Conservation (phyloP, 2,113 vertebrate species). For the Motacilla tschutschensis region DNA sequence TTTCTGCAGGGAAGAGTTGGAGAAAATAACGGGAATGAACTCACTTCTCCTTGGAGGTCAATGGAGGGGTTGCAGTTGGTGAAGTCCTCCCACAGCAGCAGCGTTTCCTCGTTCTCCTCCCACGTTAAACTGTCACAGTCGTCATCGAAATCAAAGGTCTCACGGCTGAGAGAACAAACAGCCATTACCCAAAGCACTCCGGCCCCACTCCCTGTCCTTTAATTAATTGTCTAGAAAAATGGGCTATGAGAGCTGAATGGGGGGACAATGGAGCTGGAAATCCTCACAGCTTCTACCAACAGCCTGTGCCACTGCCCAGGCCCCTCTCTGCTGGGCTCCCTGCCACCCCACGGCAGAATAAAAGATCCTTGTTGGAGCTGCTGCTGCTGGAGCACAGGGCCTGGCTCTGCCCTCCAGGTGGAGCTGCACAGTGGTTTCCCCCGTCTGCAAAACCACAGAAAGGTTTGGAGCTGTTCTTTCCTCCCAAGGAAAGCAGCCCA, state of each 20-base stretch:
- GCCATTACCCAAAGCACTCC: not conserved
- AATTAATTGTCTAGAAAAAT: not conserved
- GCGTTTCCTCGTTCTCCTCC: conserved; percentile 95
- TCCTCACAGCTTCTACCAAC: not conserved
- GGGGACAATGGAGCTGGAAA: conserved; percentile 11
- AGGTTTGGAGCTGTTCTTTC: not conserved
- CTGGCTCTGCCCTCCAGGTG: conserved; percentile 46
- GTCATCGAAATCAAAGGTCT: conserved; percentile 92
- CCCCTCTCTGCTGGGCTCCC: not conserved
- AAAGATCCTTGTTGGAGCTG: not conserved
- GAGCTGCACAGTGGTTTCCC: conserved; percentile 15
- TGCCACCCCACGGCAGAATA: not conserved
- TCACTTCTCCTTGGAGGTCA: conserved; percentile 76
- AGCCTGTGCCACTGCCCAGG: not conserved
- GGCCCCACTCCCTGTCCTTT: not conserved
- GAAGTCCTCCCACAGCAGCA: conserved; percentile 97
- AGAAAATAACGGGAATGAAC: not conserved
- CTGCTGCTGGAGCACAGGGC: not conserved
- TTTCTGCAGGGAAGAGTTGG: not conserved
- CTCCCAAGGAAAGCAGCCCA: not conserved
- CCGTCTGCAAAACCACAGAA: not conserved
- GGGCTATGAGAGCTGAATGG: not conserved
- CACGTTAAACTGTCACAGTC: conserved; percentile 97
- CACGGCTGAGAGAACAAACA: conserved; percentile 78
- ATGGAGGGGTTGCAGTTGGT: conserved; percentile 88